Conservation (phyloP, 1,140 invertebrate genomes). For the Temnothorax longispinosus region DNA sequence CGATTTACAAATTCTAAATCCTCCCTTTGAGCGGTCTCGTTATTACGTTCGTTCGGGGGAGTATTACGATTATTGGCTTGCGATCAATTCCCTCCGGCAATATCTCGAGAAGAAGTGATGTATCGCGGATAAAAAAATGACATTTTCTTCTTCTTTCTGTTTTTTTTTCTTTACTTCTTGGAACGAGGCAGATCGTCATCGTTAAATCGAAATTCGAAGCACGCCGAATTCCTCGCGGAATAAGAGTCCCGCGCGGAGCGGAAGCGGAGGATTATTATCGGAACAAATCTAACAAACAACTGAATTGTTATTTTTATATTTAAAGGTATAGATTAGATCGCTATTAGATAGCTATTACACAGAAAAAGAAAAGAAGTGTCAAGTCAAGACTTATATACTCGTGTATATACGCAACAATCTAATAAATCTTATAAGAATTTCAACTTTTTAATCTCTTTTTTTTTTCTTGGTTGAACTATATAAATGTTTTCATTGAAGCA, state of each 20-base stretch:
- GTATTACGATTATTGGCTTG: constrained; percentile 37
- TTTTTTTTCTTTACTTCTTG: not conserved
- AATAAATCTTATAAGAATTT: too few relatives aligned
- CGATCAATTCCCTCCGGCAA: constrained; percentile 13
- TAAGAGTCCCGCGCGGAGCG: not conserved
- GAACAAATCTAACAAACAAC: not conserved
- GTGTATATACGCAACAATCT: too few relatives aligned
- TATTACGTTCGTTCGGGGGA: not conserved
- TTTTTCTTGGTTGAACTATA: too few relatives aligned
- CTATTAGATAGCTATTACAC: too few relatives aligned
- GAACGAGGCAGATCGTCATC: not conserved
- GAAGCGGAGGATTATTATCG: not conserved
- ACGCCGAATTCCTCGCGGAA: not conserved
- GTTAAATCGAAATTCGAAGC: constrained; percentile 22
- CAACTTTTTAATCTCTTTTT: too few relatives aligned
- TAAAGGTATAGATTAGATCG: not conserved
- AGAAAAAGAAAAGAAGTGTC: too few relatives aligned
- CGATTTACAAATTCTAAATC: constrained; percentile 32
- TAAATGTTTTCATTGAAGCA: too few relatives aligned
- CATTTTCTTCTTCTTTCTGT: not conserved
- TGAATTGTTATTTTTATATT: not conserved
- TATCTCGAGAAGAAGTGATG: constrained; percentile 2
- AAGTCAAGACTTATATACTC: too few relatives aligned
- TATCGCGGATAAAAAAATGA: not conserved
- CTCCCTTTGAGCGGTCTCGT: not conserved